Conservation (phyloP, 2,113 vertebrate species). For the Lasiurus cinereus region DNA sequence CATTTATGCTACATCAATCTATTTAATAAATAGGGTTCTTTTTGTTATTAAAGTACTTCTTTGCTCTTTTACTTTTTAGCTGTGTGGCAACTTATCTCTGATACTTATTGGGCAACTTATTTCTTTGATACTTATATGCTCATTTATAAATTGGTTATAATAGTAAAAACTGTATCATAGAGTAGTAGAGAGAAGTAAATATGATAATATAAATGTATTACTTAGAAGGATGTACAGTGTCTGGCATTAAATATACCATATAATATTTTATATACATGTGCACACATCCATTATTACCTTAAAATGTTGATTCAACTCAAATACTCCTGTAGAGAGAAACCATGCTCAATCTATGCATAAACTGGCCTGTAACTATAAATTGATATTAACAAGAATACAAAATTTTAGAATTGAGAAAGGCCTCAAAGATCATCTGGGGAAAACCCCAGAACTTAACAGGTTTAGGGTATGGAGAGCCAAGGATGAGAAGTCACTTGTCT, state of each 20-base stretch:
- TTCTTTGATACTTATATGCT: neutral
- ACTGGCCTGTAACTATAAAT: neutral
- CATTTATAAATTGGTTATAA: slow-evolving; percentile 32
- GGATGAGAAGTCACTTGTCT: neutral
- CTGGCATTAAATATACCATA: neutral
- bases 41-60: slow-evolving; percentile 36
- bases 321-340: neutral
- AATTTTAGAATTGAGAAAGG: neutral
- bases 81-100: neutral
- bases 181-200: neutral
- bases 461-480: neutral
- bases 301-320: slow-evolving; percentile 16
- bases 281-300: neutral
- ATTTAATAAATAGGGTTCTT: slow-evolving; percentile 29
- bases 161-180: neutral
- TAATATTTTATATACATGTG: slow-evolving; percentile 4
- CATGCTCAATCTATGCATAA: neutral
- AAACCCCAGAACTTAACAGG: neutral
- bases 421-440: neutral
- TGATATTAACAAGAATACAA: slow-evolving; percentile 7
- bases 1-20: neutral
- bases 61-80: slow-evolving; percentile 51
- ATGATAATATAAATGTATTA: neutral
- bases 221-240: neutral
- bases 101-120: neutral